Percentiles rank a stretch among this genome's conserved stretches.
These are phyloP conservation scores for Drosophila nr. perissopoda DNA, from an alignment of 2,888 invertebrate species.

Conservation along the genomic window DNA sequence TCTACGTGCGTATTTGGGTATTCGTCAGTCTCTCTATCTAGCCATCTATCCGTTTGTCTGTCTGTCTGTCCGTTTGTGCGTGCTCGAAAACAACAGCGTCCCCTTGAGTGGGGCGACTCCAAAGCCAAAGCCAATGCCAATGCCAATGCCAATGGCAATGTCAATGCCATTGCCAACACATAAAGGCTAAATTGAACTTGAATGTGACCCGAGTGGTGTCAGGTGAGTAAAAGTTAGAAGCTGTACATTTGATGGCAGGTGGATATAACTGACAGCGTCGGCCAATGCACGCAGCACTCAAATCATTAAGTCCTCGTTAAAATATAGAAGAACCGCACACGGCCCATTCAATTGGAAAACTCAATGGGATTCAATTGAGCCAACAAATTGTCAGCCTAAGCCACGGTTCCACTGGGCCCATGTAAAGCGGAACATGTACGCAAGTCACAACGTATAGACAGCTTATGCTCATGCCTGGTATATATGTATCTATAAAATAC, in stretches of 20 bases:
- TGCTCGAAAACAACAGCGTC: slow-evolving; percentile 54
- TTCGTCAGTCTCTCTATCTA: background rate
- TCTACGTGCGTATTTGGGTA: background rate
- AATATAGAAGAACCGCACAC: slow-evolving; percentile 37
- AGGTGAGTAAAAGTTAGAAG: slow-evolving; percentile 12
- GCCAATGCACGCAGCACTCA: slow-evolving; percentile 43
- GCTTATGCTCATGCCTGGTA: background rate
- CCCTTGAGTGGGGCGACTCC: slow-evolving; percentile 49
- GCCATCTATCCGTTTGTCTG: slow-evolving; percentile 7
- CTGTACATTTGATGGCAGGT: slow-evolving; percentile 27
- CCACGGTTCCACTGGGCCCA: slow-evolving; percentile 1
- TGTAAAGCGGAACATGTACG: slow-evolving; percentile 37
- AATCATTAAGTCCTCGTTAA: slow-evolving; percentile 58
- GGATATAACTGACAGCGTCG: slow-evolving; percentile 26
- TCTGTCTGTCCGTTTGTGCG: slow-evolving; percentile 25
- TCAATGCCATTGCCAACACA: slow-evolving; percentile 52
- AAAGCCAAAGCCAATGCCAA: slow-evolving; percentile 37
- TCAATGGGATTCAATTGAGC: slow-evolving; percentile 62
- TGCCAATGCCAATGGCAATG: slow-evolving; percentile 36
- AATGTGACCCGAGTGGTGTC: slow-evolving; percentile 61
- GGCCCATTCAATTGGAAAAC: slow-evolving; percentile 65
- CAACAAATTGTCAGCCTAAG: slow-evolving; percentile 22
- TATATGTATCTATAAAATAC: background rate
- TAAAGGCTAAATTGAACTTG: slow-evolving; percentile 74
- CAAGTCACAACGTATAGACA: slow-evolving; percentile 34